Conservation (phyloP, 2,797 vertebrate species). For the Rhynchonycteris naso region DNA sequence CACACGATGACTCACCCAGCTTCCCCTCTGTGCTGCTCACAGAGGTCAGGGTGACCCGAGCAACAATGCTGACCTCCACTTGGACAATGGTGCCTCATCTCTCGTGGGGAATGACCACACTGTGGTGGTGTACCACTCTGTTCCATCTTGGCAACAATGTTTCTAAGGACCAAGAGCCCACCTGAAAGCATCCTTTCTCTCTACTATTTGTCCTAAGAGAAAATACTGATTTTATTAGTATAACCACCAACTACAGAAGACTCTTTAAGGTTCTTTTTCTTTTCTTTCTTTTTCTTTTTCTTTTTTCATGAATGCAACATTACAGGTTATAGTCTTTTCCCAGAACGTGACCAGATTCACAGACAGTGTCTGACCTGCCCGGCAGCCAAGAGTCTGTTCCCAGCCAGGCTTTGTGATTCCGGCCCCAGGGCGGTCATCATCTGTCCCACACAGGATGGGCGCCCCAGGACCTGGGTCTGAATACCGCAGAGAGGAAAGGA, state of each 20-base stretch:
- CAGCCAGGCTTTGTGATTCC: background rate
- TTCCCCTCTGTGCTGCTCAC: no score
- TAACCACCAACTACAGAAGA: no score
- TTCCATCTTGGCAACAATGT: no score
- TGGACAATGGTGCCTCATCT: background rate
- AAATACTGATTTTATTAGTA: background rate
- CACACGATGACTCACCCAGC: background rate
- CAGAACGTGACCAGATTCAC: background rate
- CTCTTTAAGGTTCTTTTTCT: background rate
- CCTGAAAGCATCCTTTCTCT: background rate
- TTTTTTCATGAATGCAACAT: no score
- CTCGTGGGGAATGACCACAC: background rate
- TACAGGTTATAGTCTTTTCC: background rate
- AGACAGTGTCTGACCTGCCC: fast-evolving
- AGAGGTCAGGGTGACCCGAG: background rate
- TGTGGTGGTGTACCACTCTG: background rate
- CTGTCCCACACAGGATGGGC: no score
- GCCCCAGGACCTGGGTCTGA: no score
- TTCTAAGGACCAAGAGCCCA: background rate
- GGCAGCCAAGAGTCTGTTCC: background rate
- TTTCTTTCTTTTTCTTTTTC: no score
- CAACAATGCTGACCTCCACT: background rate
- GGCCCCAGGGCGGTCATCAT: fast-evolving
- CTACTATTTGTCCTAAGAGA: background rate
- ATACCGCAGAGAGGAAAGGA: no score